A percentile compares a stretch with the other conserved stretches of the same genome.
Conservation (phyloP, 2,888 invertebrate species). For the Sturmia bella region DNA sequence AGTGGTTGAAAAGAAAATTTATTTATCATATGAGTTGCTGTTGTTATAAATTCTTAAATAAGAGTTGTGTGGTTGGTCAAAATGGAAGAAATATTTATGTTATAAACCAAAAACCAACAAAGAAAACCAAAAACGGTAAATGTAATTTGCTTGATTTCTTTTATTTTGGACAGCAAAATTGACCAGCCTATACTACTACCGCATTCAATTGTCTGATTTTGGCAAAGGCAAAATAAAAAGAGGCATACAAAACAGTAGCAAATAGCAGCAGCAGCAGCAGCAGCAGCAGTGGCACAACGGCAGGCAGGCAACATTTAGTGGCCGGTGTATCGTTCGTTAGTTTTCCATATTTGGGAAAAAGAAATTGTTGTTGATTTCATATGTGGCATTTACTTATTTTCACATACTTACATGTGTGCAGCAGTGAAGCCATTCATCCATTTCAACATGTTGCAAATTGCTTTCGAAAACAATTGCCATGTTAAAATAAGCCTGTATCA, state of each 20-base stretch:
- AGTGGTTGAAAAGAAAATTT: constrained; percentile 47
- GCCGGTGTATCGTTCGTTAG: constrained; percentile 18
- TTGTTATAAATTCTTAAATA: constrained; percentile 54
- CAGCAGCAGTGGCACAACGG: background rate
- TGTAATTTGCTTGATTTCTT: constrained; percentile 55
- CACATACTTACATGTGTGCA: background rate
- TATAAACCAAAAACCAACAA: constrained; percentile 13
- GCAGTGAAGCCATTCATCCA: constrained; percentile 50
- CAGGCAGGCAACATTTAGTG: background rate
- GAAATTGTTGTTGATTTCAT: constrained; percentile 28
- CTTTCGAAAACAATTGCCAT: constrained; percentile 53
- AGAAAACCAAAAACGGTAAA: constrained; percentile 51
- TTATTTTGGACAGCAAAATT: constrained; percentile 39
- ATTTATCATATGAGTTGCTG: constrained; percentile 32
- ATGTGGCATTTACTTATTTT: constrained; percentile 14
- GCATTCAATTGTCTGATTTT: constrained; percentile 51
- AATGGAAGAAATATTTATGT: constrained; percentile 51
- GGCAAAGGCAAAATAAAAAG: background rate
- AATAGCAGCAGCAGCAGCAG: background rate
- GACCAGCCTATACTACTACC: constrained; percentile 58
- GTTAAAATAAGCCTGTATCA: constrained; percentile 22
- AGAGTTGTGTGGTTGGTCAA: constrained; percentile 42
- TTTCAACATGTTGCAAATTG: constrained; percentile 62
- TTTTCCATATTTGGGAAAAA: constrained; percentile 38
- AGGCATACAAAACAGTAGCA: constrained; percentile 13